phyloP scores from a whole-genome alignment of 2,113 vertebrate species.

The Microcebus lehilahytsara region DNA sequence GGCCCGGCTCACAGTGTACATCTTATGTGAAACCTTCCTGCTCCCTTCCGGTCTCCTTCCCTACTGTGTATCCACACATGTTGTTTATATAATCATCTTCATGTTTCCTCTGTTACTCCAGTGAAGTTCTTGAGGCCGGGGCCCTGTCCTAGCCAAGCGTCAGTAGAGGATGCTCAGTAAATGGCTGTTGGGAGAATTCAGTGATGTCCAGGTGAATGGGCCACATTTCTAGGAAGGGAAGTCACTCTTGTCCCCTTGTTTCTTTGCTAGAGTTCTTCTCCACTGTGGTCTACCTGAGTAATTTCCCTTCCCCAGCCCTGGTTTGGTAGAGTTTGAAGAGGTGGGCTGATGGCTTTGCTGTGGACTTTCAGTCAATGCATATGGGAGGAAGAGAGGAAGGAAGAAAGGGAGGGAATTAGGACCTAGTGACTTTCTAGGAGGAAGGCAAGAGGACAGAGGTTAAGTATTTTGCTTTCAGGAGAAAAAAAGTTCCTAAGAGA shows the following conservation, averaged over 20 bases:
- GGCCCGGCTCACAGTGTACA: background rate
- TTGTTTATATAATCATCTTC: accelerated
- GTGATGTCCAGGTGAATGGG: background rate
- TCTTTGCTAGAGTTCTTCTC: background rate
- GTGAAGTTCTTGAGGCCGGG: background rate
- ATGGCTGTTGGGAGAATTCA: background rate
- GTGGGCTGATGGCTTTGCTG: background rate
- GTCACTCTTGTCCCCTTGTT: no score
- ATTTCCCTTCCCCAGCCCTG: background rate
- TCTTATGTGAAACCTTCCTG: background rate
- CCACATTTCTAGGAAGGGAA: background rate
- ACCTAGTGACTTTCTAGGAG: background rate
- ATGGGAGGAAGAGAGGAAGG: background rate
- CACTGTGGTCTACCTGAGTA: background rate
- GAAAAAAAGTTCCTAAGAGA: background rate
- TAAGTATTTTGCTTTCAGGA: background rate
- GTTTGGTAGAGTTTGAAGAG: background rate
- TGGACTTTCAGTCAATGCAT: no score
- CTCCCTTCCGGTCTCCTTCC: background rate
- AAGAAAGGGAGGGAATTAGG: background rate
- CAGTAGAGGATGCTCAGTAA: background rate
- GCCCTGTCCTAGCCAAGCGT: background rate
- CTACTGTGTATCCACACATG: accelerated
- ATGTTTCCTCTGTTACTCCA: background rate
- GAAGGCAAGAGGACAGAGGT: background rate